These are phyloP conservation scores for Prionace glauca DNA, from an alignment of 2,797 vertebrate species.

Conservation along the genomic window DNA sequence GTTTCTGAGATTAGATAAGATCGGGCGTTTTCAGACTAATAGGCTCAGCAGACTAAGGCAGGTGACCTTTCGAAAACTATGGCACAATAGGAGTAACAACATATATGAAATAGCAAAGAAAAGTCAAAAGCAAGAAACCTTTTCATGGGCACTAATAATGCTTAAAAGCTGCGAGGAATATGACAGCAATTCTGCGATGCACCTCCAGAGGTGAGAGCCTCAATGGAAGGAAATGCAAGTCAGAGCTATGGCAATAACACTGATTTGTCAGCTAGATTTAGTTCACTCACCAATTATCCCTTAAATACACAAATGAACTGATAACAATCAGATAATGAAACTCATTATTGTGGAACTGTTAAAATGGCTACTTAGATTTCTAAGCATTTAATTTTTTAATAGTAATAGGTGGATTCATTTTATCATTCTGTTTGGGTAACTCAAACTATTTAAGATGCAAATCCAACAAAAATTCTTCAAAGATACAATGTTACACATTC, in stretches of 20 bases:
- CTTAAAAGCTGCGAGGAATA: conserved; percentile 44
- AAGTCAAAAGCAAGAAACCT: not conserved
- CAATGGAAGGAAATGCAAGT: not conserved
- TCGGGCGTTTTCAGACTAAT: too few species aligned
- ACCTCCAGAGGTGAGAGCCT: not conserved
- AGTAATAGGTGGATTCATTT: not conserved
- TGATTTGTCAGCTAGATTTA: not conserved
- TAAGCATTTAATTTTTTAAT: not conserved
- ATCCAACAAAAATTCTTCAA: not conserved
- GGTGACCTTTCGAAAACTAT: conserved; percentile 37
- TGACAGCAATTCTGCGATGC: not conserved
- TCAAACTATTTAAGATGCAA: not conserved
- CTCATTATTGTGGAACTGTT: not conserved
- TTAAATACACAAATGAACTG: not conserved
- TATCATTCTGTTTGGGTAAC: not conserved
- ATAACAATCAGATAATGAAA: not conserved
- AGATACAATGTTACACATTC: not conserved
- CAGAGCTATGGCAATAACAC: not conserved
- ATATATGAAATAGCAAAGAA: conserved; percentile 37
- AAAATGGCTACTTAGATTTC: not conserved
- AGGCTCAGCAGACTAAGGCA: conserved; percentile 12
- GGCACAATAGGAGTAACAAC: conserved; percentile 40
- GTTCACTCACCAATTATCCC: not conserved
- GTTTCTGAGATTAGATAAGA: too few species aligned
- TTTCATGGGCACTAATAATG: conserved; percentile 42